Conservation (phyloP, 2,113 vertebrate genomes). For the Amazona vittata region DNA sequence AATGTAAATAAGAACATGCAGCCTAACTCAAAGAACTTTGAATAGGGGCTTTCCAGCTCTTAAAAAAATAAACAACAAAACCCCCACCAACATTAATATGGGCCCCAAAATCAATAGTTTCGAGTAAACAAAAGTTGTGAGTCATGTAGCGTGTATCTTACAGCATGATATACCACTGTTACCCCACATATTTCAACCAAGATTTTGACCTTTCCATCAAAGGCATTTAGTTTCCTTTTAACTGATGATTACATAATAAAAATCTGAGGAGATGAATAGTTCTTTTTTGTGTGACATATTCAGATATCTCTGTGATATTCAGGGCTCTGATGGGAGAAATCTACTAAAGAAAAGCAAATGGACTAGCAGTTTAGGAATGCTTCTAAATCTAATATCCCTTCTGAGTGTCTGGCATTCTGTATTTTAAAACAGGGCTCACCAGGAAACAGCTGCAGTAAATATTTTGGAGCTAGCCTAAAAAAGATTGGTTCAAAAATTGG, state of each 20-base stretch:
- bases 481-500: background rate
- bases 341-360: background rate
- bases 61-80: background rate
- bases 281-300: background rate
- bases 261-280: background rate
- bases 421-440: background rate
- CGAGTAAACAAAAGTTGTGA: background rate
- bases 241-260: background rate
- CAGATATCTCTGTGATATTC: background rate
- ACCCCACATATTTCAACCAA: background rate
- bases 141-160: background rate
- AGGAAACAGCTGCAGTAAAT: background rate
- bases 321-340: background rate
- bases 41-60: rapidly evolving
- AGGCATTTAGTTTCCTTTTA: background rate
- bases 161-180: background rate
- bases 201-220: background rate
- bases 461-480: background rate
- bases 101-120: background rate
- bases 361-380: background rate
- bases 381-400: background rate
- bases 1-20: background rate
- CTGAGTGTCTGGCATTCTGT: background rate
- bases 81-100: background rate
- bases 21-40: background rate